These are phyloP conservation scores for Globicephala melas DNA, from an alignment of 2,113 vertebrate genomes.

Conservation along the genomic window DNA sequence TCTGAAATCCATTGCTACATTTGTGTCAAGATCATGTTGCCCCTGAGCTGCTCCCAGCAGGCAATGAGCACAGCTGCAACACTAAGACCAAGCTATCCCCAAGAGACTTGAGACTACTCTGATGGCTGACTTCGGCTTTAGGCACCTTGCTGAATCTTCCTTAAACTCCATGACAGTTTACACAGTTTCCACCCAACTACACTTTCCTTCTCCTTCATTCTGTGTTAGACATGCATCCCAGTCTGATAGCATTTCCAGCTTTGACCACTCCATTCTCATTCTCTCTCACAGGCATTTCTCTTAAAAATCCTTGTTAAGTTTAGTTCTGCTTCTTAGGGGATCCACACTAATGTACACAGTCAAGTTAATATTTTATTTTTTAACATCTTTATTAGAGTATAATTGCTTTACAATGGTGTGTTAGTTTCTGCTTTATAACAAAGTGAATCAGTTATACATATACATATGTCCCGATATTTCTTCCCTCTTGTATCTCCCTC, in stretches of 20 bases:
- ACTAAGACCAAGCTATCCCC: not conserved
- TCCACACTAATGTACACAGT: not conserved
- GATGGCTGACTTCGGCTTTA: not conserved
- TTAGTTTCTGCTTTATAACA: too few relatives aligned
- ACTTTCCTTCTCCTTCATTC: not conserved
- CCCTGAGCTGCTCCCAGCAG: not conserved
- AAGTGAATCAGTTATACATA: too few relatives aligned
- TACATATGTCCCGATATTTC: too few relatives aligned
- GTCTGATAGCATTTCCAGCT: not conserved
- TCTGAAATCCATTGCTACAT: not conserved
- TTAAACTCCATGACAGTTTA: not conserved
- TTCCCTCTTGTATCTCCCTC: too few relatives aligned
- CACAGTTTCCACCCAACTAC: not conserved
- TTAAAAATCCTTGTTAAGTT: not conserved
- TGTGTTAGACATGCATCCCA: not conserved
- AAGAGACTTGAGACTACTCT: not conserved
- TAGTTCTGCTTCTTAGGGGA: not conserved
- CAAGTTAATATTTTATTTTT: not conserved
- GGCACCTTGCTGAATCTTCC: not conserved
- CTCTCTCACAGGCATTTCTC: not conserved
- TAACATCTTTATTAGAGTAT: too few relatives aligned
- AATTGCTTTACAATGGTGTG: too few relatives aligned
- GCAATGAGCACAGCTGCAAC: not conserved
- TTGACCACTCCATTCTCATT: not conserved
- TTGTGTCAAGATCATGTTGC: not conserved